Evolutionary conservation across 2,888 invertebrate species (phyloP), one percentile per base, ranked within the genome.

Genomic region (Colostygia pectinataria): DNA sequence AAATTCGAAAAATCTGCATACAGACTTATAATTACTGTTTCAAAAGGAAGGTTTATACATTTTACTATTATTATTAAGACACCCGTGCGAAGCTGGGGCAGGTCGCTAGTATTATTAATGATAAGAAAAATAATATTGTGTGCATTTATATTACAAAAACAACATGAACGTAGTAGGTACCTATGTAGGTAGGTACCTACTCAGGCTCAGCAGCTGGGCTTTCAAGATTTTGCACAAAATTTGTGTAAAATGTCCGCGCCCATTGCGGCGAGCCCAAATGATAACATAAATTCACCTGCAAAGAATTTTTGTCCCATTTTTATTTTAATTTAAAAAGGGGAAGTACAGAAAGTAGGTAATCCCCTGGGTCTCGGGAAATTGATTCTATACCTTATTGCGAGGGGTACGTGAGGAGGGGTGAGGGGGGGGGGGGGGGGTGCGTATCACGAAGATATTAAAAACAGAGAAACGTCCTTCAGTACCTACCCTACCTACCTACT

Each of bases 251-350:
- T 29, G 39, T 39, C 39, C 12, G 8, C 24, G 34, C 14, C 13
- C 25, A 4, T 25, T 9, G 23, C 24, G 41, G 33, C 8, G 15
- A 41, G 15, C 28, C 36, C 29, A 24, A 43, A 29, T 14, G 23
- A 12, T 37, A 44, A 14, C 24, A 24, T 37, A 43, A 36, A 28
- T 37, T 44, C 24, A 44, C 43, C 46, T 42, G 38, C 36, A 51
- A 50, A 56, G 37, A 47, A 52, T 37, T 54, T 47, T 43, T 46
- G 52, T 56, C 53, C 51, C 44, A 24, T 51, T 59, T 58, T 56
- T 56, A 56, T 56, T 59, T 57, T 59, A 59, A 59, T 57, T 59
- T 57, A 53, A 59, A 59, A 58, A 51, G 44, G 51, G 50, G 55
- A 53, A 48, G 53, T 41, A 41, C 46, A 39, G 50, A 37, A 38